phyloP scores from a whole-genome alignment of 2,888 invertebrate genomes.

The Nomada flava region DNA sequence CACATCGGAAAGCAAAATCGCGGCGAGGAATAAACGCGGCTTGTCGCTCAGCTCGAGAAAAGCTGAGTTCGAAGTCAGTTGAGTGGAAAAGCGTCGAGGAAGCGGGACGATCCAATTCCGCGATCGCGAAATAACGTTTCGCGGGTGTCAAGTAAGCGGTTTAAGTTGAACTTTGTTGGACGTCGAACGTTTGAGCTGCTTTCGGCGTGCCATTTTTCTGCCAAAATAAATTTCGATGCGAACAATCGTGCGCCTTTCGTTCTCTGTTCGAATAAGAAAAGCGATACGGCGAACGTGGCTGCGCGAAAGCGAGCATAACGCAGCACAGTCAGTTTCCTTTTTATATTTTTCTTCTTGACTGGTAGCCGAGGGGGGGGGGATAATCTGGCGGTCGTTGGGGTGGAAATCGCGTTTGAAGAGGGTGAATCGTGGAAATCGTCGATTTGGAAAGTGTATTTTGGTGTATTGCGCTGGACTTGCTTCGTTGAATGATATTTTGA shows the following conservation, averaged over 20 bases:
- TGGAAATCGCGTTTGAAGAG: not conserved
- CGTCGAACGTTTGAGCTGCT: not conserved
- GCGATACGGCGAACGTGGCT: not conserved
- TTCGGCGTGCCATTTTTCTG: not conserved
- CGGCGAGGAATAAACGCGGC: too few relatives aligned
- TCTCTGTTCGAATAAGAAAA: too few relatives aligned
- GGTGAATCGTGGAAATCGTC: not conserved
- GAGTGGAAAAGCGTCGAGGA: constrained; percentile 22
- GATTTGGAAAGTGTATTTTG: not conserved
- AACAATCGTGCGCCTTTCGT: not conserved
- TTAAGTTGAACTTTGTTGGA: constrained; percentile 51
- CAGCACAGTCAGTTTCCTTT: too few relatives aligned
- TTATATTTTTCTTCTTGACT: too few relatives aligned
- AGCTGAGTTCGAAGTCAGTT: constrained; percentile 5
- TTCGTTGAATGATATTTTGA: not conserved
- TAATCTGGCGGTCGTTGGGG: too few relatives aligned
- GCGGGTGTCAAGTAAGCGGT: constrained; percentile 47
- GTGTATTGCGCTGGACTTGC: not conserved
- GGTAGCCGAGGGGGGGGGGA: too few relatives aligned
- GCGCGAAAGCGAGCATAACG: not conserved
- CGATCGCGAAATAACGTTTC: constrained; percentile 54
- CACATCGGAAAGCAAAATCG: not conserved
- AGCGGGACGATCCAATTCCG: constrained; percentile 32
- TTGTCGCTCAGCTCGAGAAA: not conserved
- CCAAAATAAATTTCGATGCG: constrained; percentile 24